Base-by-base conservation (phyloP, 2,113 vertebrate species). In the Vireo altiloquus region DNA sequence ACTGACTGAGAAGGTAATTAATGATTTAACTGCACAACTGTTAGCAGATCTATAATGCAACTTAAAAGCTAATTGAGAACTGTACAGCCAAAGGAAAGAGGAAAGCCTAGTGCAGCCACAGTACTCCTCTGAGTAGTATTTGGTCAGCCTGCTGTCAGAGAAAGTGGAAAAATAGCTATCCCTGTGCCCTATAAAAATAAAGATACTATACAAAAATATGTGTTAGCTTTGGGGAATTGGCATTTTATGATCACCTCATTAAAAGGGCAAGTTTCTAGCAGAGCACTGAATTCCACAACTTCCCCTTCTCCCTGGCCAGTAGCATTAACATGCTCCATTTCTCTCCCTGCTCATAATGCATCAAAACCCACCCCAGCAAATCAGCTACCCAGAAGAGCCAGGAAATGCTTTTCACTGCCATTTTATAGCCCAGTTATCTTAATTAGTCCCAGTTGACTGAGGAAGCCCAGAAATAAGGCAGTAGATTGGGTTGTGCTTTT, bases 11-110 rank as follows among this genome's bases (percentile, higher is more conserved):
- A 96, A 95, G 82, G 96, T 96, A 97, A 97, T 97, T 97, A 97
- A 97, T 97, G 96, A 97, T 97, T 97, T 97, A 97, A 96, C 95
- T 96, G 93, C 95, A 91, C 96, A 97, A 97, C 96, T 96, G 93
- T 90, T 97, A 96, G 95, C 68, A 89, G 95, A 96, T 97, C 96
- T 96, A 96, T 97, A 97, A 94, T 95, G 94, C 54, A 94, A 95
- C 97, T 96, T 97, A 96, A 97, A 97, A 97, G 96, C 96, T 97
- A 97, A 97, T 96, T 95, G 97, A 96, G 95, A 97, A 91, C 81
- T 64, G 84, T 95, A 90, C 47, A 93, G 76, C 52, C 69, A 86
- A 93, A 96, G 94, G 95, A 96, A 95, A 92, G 53, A 90, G 82
- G 91, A 87, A 95, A 92, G 68, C 50, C 61, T 12, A 80, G 61